These are phyloP conservation scores for Diprion similis DNA, from an alignment of 1,140 invertebrate genomes.

Conservation along the genomic window DNA sequence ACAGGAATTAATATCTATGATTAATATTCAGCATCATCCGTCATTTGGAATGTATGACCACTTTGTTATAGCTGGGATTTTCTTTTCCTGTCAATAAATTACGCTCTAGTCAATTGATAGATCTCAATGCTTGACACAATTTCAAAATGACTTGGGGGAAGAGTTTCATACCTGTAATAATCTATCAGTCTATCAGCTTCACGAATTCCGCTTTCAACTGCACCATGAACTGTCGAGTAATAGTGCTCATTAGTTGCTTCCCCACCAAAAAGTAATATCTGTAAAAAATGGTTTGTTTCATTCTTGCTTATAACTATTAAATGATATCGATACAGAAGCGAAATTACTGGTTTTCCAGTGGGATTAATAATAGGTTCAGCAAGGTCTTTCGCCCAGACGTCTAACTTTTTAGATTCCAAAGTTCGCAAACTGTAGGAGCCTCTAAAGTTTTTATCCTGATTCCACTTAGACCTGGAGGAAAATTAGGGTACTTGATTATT, in stretches of 20 bases:
- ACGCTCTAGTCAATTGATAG: background rate
- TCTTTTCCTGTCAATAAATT: background rate
- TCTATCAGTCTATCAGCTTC: constrained; percentile 70
- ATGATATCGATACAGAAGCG: constrained; percentile 11
- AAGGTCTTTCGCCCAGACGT: constrained; percentile 60
- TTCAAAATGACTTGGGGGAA: too few species aligned
- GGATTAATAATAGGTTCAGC: constrained; percentile 64
- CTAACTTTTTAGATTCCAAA: constrained; percentile 29
- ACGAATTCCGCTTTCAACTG: constrained; percentile 76
- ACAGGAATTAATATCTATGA: too few species aligned
- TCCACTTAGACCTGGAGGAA: constrained; percentile 71
- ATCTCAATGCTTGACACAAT: too few species aligned
- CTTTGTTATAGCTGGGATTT: background rate
- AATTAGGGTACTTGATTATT: background rate
- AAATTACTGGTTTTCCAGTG: constrained; percentile 57
- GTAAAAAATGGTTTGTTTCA: constrained; percentile 12
- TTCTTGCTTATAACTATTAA: background rate
- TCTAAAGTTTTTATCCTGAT: constrained; percentile 68
- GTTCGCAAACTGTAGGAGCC: constrained; percentile 75
- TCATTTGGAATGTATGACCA: background rate
- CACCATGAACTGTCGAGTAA: constrained; percentile 83
- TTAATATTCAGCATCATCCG: background rate
- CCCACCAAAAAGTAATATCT: constrained; percentile 72
- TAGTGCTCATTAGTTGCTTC: constrained; percentile 73
- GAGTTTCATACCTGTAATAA: constrained; percentile 36